These are phyloP conservation scores for Melieria omissa DNA, from an alignment of 2,888 invertebrate species.

Conservation along the genomic window DNA sequence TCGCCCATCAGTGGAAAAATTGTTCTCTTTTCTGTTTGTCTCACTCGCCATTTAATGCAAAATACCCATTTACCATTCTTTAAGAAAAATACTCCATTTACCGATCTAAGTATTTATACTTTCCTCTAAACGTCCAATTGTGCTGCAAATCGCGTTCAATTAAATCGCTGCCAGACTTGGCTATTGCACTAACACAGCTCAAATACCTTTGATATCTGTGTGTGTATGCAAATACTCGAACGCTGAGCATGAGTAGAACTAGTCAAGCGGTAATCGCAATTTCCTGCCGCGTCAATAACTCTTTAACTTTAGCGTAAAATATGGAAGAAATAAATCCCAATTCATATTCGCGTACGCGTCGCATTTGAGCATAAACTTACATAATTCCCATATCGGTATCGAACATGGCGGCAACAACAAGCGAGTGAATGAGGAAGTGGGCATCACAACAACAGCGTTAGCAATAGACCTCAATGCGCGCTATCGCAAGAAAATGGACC, in stretches of 20 bases:
- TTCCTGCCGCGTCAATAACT: constrained; percentile 47
- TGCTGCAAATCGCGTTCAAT: too few species aligned
- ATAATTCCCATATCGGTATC: constrained; percentile 35
- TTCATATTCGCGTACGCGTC: constrained; percentile 42
- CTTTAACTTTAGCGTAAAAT: constrained; percentile 52
- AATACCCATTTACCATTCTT: too few species aligned
- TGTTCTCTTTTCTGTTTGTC: too few species aligned
- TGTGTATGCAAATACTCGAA: too few species aligned
- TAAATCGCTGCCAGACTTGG: too few species aligned
- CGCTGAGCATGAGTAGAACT: background rate
- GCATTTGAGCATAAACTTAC: constrained; percentile 41
- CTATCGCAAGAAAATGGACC: background rate
- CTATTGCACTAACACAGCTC: too few species aligned
- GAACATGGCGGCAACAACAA: constrained; percentile 28
- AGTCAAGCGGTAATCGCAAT: constrained; percentile 24
- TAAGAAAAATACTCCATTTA: too few species aligned
- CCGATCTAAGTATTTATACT: too few species aligned
- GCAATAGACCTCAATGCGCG: background rate
- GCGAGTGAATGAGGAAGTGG: background rate
- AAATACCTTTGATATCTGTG: too few species aligned
- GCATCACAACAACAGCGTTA: background rate
- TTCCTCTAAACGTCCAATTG: too few species aligned
- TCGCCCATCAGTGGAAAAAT: too few species aligned
- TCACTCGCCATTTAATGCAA: too few species aligned
- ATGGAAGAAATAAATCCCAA: constrained; percentile 38